Base-by-base conservation (phyloP, 1,140 invertebrate genomes). In the Leptopilina clavipes region DNA sequence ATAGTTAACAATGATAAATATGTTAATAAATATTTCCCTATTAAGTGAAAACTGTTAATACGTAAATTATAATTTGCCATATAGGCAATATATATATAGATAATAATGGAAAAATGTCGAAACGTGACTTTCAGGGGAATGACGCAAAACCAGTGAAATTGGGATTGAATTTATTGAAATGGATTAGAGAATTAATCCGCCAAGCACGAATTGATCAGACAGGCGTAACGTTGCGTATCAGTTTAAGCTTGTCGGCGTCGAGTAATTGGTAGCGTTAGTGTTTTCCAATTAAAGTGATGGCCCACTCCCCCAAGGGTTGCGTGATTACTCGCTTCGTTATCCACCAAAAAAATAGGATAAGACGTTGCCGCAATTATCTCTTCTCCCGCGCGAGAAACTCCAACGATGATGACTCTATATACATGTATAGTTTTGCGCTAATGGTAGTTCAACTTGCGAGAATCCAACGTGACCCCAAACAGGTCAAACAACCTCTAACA, bases 401-500 rank as follows among this genome's bases (percentile, higher is more conserved):
- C 25, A 31, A 31, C 25, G 48, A 40, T 73, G 72, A 74, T 76
- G 37, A 40, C 9, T 7, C 37, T 40, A 5, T 40, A 9, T 48
- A 75, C 74, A 78, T 76, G 76, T 80, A 40, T 40, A 9, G 37
- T 40, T 31, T 40, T 40, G 37, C 72, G 12, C 37, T 75, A 70
- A 73, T 43, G 73, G 0, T n/a, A 65, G 59, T 65, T 65, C n/a
- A n/a, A 52, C 14, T 17, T 52, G 14, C 5, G 14, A 2, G 48
- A 11, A 65, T 37, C 25, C 59, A 54, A 65, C 59, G 25, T 25
- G 22, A 65, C 59, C 25, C 59, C 43, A 59, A n/a, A 78, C 76
- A 81, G 76, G 79, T 81, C 73, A 76, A 81, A 78, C 56, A 52
- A 74, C 65, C 73, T 77, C 52, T 70, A 73, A 65, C 76, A 43